phyloP scores from a whole-genome alignment of 2,113 vertebrate species.

The Cyanocitta stelleri region DNA sequence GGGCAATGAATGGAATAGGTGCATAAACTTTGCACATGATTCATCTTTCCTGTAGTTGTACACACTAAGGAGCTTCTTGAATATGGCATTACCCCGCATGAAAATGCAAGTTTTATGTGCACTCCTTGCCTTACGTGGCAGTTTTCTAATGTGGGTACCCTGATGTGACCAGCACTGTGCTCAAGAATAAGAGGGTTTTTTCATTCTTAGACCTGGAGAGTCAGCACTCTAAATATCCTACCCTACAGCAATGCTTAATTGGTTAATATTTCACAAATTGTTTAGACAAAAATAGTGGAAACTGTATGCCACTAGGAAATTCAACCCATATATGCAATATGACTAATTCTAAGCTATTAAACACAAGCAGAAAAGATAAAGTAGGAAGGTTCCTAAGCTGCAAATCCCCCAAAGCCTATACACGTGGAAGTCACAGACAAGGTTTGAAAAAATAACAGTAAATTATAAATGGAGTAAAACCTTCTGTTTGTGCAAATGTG shows the following conservation, averaged over 20 bases:
- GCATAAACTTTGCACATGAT: background rate
- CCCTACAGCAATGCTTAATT: background rate
- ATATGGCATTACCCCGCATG: background rate
- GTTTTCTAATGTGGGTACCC: background rate
- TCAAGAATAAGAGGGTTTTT: background rate
- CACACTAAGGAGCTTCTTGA: background rate
- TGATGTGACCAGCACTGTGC: background rate
- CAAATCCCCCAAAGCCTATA: background rate
- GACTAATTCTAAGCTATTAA: background rate
- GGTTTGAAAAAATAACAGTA: background rate
- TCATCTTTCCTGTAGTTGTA: background rate
- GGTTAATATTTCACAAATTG: background rate
- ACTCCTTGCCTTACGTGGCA: background rate
- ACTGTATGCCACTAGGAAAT: background rate
- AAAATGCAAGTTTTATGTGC: background rate
- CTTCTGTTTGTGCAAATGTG: background rate
- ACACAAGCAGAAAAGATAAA: background rate
- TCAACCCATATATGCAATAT: background rate
- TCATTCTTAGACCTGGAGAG: background rate
- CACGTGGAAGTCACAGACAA: background rate
- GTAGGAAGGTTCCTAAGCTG: background rate
- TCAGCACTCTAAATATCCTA: background rate
- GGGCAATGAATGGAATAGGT: background rate
- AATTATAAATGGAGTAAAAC: background rate
- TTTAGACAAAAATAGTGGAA: background rate